These are phyloP conservation scores for Pyrgilauda ruficollis DNA, from an alignment of 2,113 vertebrate species.

Conservation along the genomic window DNA sequence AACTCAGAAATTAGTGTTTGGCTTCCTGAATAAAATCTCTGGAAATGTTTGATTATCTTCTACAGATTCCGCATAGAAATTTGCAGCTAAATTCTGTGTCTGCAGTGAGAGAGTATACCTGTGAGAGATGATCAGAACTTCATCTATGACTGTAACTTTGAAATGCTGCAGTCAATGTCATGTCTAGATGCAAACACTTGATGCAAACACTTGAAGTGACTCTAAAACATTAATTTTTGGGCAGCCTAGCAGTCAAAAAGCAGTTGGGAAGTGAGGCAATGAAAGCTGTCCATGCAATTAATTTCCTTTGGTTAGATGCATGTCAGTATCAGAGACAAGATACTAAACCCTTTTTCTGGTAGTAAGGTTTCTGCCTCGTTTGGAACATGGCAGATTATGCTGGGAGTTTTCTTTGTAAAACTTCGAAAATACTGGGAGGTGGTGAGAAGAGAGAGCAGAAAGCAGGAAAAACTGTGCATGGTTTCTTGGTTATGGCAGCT, in stretches of 20 bases:
- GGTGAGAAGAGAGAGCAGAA: background rate
- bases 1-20: background rate
- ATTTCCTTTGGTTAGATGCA: background rate
- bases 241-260: background rate
- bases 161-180: background rate
- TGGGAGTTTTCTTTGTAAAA: background rate
- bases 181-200: background rate
- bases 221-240: accelerated
- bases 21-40: background rate
- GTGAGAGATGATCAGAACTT: background rate
- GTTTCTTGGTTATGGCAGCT: background rate
- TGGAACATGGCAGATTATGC: background rate
- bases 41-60: background rate
- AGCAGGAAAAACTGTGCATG: background rate
- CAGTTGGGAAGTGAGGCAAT: background rate
- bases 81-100: background rate
- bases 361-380: background rate
- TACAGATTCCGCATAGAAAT: background rate
- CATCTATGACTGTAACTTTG: background rate
- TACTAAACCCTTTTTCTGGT: background rate
- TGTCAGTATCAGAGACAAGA: background rate
- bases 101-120: background rate
- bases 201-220: background rate
- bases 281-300: background rate
- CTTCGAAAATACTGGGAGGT: background rate